Evolutionary conservation across 2,113 vertebrate species (phyloP).

Genomic region (Scortum barcoo): DNA sequence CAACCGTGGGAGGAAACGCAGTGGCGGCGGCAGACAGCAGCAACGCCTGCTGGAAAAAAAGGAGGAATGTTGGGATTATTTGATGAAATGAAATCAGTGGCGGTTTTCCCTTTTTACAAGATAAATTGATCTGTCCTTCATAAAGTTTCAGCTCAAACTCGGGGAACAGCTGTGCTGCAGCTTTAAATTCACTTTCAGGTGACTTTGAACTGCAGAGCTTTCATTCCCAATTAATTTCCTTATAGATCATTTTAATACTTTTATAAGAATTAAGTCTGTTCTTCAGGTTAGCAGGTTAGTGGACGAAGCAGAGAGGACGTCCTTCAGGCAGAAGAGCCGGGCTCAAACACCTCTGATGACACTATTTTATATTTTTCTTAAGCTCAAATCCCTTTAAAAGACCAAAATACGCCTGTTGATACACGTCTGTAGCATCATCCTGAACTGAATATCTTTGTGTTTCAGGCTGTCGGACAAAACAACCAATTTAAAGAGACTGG

Average conservation of each 20-base stretch:
- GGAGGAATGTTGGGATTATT: constrained; percentile 17
- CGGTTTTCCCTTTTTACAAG: constrained; percentile 15
- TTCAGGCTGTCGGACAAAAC: too few relatives aligned
- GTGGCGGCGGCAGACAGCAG: neutral
- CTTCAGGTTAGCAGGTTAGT: constrained; percentile 1
- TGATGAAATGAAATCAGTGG: constrained; percentile 29
- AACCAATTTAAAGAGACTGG: too few relatives aligned
- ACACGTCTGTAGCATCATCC: too few relatives aligned
- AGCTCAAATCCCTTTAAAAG: too few relatives aligned
- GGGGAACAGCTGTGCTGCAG: constrained; percentile 31
- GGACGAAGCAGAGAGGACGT: constrained; percentile 6
- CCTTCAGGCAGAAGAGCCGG: constrained; percentile 14
- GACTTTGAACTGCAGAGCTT: constrained; percentile 56
- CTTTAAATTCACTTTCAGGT: constrained; percentile 54
- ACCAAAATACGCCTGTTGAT: too few relatives aligned
- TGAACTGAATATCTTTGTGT: too few relatives aligned
- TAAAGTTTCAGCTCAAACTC: constrained; percentile 7
- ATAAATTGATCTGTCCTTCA: constrained; percentile 57
- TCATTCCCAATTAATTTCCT: constrained; percentile 57
- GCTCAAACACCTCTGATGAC: neutral
- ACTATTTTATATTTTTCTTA: neutral
- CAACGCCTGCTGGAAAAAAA: neutral
- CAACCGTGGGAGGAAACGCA: constrained; percentile 4
- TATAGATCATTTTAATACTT: constrained; percentile 54
- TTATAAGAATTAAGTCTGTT: constrained; percentile 21